Percentiles rank a stretch among this genome's conserved stretches.
Evolutionary conservation across 2,113 vertebrate genomes (phyloP).

Genomic region (Oriolus oriolus): DNA sequence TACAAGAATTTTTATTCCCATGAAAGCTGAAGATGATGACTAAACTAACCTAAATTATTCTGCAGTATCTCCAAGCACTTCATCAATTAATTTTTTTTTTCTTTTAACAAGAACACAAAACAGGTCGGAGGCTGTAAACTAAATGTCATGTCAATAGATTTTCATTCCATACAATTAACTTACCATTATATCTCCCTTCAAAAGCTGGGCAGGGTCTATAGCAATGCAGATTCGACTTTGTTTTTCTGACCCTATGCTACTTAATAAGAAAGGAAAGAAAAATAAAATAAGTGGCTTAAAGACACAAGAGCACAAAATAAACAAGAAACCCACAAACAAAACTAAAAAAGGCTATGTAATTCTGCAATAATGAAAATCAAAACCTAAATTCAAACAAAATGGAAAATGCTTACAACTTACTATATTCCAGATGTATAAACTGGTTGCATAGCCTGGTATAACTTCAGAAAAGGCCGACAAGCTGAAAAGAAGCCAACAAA

Average conservation of each 20-base stretch:
- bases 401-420: conserved; percentile 75
- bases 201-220: conserved; percentile 89
- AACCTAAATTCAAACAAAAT: not conserved
- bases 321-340: not conserved
- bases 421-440: conserved; percentile 93
- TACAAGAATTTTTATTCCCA: not conserved
- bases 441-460: conserved; percentile 93
- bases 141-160: not conserved
- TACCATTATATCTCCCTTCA: conserved; percentile 97
- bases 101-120: not conserved
- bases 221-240: conserved; percentile 81
- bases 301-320: not conserved
- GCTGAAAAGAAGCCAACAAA: conserved; percentile 68
- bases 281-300: not conserved
- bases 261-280: conserved; percentile 42
- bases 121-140: not conserved
- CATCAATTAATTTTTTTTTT: not conserved
- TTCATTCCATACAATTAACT: conserved; percentile 6
- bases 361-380: not conserved
- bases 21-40: not conserved
- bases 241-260: conserved; percentile 81
- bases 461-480: conserved; percentile 88
- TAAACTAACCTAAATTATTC: not conserved
- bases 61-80: not conserved
- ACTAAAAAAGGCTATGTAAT: not conserved